Evolutionary conservation across 1,140 invertebrate genomes (phyloP), one percentile per base, ranked within the genome.

Genomic region (Diabrotica undecimpunctata): DNA sequence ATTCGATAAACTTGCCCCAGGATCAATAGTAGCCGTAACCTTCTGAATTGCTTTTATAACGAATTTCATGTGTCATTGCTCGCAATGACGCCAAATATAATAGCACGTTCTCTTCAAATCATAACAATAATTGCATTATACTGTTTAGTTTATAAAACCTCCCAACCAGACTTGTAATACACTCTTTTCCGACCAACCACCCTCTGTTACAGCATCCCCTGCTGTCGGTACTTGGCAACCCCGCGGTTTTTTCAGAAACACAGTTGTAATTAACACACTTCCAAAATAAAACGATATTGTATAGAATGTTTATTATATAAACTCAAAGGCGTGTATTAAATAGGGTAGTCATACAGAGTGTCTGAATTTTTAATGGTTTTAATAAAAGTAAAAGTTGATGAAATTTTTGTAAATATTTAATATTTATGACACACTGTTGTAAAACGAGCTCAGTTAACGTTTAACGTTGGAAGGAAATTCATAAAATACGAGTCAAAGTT

Each of bases 231-330:
- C 53, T 25, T 54, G 11, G 50, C 25, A 14, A 41, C 62, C 62
- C 62, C 62, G 54, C 54, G 54, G 54, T 64, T 57, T 64, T 37
- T 13, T 11, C 39, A n/a, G 11, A 35, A 7, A 53, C 39, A 39
- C 11, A 51, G 54, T 55, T 56, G 13, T 64, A 56, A 64, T 64
- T 64, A 64, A 64, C 62, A 64, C 53, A 56, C 62, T 61, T 36
- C 50, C 37, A 52, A 61, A 51, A 14, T 61, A 57, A 57, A 57
- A 57, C 37, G 55, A 57, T 37, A 36, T 57, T 55, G 54, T 55
- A 55, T 12, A 0, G 54, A 55, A 35, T 55, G 54, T 14, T 55
- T 35, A 25, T 55, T 55, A 55, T 55, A 0, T 36, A 55, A 35
- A 13, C 10, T 10, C 9, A 55, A 14, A 10, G 54, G 54, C 54